A percentile compares a stretch with the other conserved stretches of the same genome.
Conservation (phyloP, 2,888 invertebrate genomes). For the Aspidiotus destructor region DNA sequence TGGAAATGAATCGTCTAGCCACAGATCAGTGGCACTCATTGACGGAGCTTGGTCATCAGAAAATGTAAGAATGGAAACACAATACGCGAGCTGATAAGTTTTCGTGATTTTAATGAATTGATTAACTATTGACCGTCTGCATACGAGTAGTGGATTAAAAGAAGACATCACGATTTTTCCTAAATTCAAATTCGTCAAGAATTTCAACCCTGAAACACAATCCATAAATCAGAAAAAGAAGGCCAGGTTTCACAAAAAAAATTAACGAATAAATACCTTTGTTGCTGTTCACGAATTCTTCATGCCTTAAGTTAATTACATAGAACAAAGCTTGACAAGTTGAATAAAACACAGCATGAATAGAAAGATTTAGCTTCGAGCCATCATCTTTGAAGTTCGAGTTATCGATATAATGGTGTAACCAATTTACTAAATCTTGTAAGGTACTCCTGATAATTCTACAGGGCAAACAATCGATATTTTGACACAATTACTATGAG, state of each 20-base stretch:
- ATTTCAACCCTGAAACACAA: slow-evolving; percentile 58
- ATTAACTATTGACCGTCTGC: slow-evolving; percentile 64
- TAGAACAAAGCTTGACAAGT: slow-evolving; percentile 90
- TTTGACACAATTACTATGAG: not conserved
- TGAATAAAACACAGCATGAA: slow-evolving; percentile 79
- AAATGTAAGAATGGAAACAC: slow-evolving; percentile 73
- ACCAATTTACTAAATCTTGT: slow-evolving; percentile 67
- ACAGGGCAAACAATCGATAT: slow-evolving; percentile 31
- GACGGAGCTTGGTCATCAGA: slow-evolving; percentile 17
- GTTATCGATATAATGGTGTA: slow-evolving; percentile 67
- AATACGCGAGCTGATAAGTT: slow-evolving; percentile 81
- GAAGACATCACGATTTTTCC: slow-evolving; percentile 74
- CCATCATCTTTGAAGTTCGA: slow-evolving; percentile 48
- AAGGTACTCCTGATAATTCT: slow-evolving; percentile 58
- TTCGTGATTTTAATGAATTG: slow-evolving; percentile 73
- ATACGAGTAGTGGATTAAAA: slow-evolving; percentile 78
- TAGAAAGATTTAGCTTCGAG: slow-evolving; percentile 28
- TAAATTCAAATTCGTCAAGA: slow-evolving; percentile 71
- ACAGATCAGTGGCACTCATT: slow-evolving; percentile 41
- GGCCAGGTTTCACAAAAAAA: slow-evolving; percentile 7
- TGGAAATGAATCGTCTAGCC: slow-evolving; percentile 69
- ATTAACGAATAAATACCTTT: slow-evolving; percentile 50
- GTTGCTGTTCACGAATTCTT: slow-evolving; percentile 64
- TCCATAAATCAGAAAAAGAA: slow-evolving; percentile 32
- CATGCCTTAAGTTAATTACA: slow-evolving; percentile 78